A percentile compares a stretch with the other conserved stretches of the same genome.
phyloP scores from a whole-genome alignment of 2,797 vertebrate species.

The Graptemys geographica region DNA sequence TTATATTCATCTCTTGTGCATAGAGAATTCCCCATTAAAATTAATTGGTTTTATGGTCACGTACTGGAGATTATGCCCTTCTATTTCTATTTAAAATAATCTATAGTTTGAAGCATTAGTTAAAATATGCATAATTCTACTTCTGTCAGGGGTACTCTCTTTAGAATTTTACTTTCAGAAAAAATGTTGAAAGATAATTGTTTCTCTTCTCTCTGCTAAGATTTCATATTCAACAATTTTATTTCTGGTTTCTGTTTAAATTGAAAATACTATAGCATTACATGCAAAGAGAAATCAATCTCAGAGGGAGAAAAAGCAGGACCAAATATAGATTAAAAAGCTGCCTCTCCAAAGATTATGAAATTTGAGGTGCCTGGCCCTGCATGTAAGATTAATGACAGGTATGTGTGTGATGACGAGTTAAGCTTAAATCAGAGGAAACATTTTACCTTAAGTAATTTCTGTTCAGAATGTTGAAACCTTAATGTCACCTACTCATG shows the following conservation, averaged over 20 bases:
- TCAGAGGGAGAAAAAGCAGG: slow-evolving; percentile 68
- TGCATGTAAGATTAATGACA: slow-evolving; percentile 85
- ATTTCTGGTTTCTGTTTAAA: slow-evolving; percentile 82
- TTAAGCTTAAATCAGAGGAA: slow-evolving; percentile 66
- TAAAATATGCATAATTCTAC: slow-evolving; percentile 34
- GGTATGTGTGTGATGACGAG: slow-evolving; percentile 73
- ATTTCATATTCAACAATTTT: slow-evolving; percentile 76
- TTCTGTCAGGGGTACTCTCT: slow-evolving; percentile 21
- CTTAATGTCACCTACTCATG: slow-evolving; percentile 2
- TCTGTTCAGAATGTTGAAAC: slow-evolving; percentile 37
- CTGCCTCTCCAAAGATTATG: slow-evolving; percentile 78
- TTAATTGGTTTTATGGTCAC: slow-evolving; percentile 54
- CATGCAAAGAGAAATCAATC: slow-evolving; percentile 85
- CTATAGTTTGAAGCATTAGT: slow-evolving; percentile 39
- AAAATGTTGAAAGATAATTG: slow-evolving; percentile 66
- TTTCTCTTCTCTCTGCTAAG: slow-evolving; percentile 70
- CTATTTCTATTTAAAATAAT: slow-evolving; percentile 53
- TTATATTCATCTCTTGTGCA: slow-evolving; percentile 1
- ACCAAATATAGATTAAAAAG: slow-evolving; percentile 86
- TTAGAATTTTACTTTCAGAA: slow-evolving; percentile 57
- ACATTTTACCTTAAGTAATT: slow-evolving; percentile 51
- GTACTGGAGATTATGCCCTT: not conserved
- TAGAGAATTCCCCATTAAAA: slow-evolving; percentile 23
- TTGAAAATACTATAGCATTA: slow-evolving; percentile 85
- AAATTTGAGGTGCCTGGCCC: slow-evolving; percentile 82